phyloP scores from a whole-genome alignment of 2,888 invertebrate genomes.

The Pseudeuparius sepicola region DNA sequence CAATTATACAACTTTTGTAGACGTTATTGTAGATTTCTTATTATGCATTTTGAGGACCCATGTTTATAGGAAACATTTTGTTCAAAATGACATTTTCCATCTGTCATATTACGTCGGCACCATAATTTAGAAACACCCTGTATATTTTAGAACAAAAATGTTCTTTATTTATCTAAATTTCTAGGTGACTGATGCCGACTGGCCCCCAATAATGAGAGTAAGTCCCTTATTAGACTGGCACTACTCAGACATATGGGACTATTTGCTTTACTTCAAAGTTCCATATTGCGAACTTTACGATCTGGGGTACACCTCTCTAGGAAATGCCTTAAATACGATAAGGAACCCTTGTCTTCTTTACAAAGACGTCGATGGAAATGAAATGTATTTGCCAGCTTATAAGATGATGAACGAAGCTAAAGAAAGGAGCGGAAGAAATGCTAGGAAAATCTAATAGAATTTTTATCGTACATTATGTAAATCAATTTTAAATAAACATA shows the following conservation, averaged over 20 bases:
- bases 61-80: too few species aligned
- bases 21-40: too few species aligned
- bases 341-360: conserved; percentile 64
- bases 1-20: too few species aligned
- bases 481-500: too few species aligned
- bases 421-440: conserved; percentile 53
- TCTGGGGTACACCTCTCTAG: conserved; percentile 85
- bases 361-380: conserved; percentile 39
- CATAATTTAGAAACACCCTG: too few species aligned
- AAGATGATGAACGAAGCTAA: conserved; percentile 47
- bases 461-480: too few species aligned
- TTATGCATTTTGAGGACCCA: too few species aligned
- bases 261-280: conserved; percentile 64
- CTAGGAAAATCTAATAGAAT: background rate
- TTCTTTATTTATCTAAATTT: too few species aligned
- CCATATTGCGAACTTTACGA: conserved; percentile 91
- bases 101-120: too few species aligned
- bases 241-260: conserved; percentile 86
- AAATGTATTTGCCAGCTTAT: conserved; percentile 64
- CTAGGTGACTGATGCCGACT: conserved; percentile 74
- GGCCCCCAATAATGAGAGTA: conserved; percentile 85
- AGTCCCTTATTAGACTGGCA: conserved; percentile 89
- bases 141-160: too few species aligned
- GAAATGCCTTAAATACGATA: conserved; percentile 67
- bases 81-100: too few species aligned